These are phyloP conservation scores for Corydoras sp. DNA, from an alignment of 2,113 vertebrate species.

Conservation along the genomic window DNA sequence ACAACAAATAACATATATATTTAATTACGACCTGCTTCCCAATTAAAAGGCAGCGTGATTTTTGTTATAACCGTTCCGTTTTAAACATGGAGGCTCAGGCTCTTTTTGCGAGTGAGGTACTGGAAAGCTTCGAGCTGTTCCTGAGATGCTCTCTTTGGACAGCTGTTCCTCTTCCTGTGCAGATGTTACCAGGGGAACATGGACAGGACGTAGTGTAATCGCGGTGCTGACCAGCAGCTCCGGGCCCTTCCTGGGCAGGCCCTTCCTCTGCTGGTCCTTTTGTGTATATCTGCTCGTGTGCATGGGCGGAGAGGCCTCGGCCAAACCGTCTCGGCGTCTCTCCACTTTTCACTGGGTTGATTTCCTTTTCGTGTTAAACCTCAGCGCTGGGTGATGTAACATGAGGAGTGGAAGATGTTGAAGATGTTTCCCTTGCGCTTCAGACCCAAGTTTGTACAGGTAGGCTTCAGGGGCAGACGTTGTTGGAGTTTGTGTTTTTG, in stretches of 20 bases:
- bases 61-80: no score
- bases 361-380: no score
- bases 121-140: slow-evolving; percentile 14
- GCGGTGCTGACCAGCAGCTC: slow-evolving; percentile 56
- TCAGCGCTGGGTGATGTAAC: no score
- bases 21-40: no score
- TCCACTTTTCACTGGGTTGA: slow-evolving; percentile 14
- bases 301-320: slow-evolving; percentile 20
- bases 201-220: slow-evolving; percentile 66
- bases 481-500: no score
- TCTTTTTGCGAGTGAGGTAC: slow-evolving; percentile 23
- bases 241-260: slow-evolving; percentile 52
- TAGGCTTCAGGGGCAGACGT: no score
- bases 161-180: slow-evolving; percentile 64
- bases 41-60: no score
- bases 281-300: slow-evolving; percentile 41
- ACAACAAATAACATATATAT: no score
- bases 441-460: no score
- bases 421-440: no score
- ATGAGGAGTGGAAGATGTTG: no score
- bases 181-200: slow-evolving; percentile 67
- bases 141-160: slow-evolving; percentile 44
- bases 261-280: slow-evolving; percentile 41
- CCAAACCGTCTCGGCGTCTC: slow-evolving; percentile 3
- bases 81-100: no score